A percentile compares a stretch with the other conserved stretches of the same genome.
phyloP scores from a whole-genome alignment of 2,113 vertebrate species.

The Passer domesticus region DNA sequence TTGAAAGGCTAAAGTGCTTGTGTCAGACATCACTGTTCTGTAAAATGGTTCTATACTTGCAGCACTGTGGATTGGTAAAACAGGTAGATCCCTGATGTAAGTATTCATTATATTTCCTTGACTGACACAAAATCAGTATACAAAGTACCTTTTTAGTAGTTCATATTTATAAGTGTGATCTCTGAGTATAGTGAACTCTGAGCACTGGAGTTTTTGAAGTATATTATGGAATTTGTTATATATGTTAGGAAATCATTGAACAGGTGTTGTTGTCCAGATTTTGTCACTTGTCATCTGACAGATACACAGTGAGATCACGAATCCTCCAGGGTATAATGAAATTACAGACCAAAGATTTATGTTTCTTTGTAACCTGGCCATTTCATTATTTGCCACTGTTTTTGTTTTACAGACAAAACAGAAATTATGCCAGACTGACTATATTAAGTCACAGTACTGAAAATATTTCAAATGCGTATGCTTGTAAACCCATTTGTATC shows the following conservation, averaged over 20 bases:
- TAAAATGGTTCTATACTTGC: background rate
- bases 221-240: background rate
- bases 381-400: background rate
- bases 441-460: background rate
- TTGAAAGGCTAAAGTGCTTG: background rate
- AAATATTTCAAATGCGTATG: background rate
- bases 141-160: background rate
- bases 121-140: background rate
- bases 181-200: background rate
- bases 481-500: background rate
- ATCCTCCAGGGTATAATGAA: background rate
- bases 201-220: background rate
- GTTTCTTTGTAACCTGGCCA: background rate
- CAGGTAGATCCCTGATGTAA: background rate
- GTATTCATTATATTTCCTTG: background rate
- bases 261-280: background rate
- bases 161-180: background rate
- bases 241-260: background rate
- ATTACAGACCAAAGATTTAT: background rate
- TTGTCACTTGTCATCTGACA: background rate
- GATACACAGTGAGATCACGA: background rate
- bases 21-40: background rate
- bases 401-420: background rate
- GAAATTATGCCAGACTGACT: background rate
- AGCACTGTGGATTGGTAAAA: background rate